Evolutionary conservation across 2,797 vertebrate genomes (phyloP).

Genomic region (Mus spretus): DNA sequence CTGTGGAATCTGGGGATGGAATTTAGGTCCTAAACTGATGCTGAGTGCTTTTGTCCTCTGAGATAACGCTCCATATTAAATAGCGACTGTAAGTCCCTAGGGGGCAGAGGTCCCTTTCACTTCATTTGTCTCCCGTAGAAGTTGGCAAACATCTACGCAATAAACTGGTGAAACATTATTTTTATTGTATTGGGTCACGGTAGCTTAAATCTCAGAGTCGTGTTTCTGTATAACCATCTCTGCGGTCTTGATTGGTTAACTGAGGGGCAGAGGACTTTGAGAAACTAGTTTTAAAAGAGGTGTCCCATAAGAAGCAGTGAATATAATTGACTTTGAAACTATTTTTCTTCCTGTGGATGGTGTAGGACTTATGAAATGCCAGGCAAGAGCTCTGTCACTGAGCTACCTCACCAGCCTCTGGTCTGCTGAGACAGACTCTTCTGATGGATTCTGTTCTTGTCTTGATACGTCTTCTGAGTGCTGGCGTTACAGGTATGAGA

Average conservation of each 20-base stretch:
- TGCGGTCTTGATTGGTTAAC: not conserved
- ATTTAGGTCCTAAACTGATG: not conserved
- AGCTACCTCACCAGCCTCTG: not conserved
- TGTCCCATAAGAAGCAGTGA: not conserved
- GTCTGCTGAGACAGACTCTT: not conserved
- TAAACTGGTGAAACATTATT: not conserved
- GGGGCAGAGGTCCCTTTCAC: not conserved
- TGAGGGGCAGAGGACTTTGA: constrained; percentile 37
- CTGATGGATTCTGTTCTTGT: too few relatives aligned
- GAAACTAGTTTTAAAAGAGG: constrained; percentile 39
- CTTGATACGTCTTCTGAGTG: not conserved
- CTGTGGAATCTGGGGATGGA: not conserved
- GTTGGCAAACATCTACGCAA: not conserved
- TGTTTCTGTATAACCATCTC: constrained; percentile 11
- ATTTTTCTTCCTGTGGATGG: not conserved
- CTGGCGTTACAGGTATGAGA: not conserved
- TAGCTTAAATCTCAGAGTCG: constrained; percentile 24
- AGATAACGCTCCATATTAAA: not conserved
- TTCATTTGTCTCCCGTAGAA: not conserved
- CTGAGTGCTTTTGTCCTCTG: not conserved
- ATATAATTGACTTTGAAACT: not conserved
- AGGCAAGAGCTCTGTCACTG: not conserved
- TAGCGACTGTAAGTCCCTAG: not conserved
- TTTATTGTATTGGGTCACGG: constrained; percentile 56
- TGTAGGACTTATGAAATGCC: not conserved